Evolutionary conservation across 2,113 vertebrate species (phyloP).

Genomic region (Lycocorax pyrrhopterus): DNA sequence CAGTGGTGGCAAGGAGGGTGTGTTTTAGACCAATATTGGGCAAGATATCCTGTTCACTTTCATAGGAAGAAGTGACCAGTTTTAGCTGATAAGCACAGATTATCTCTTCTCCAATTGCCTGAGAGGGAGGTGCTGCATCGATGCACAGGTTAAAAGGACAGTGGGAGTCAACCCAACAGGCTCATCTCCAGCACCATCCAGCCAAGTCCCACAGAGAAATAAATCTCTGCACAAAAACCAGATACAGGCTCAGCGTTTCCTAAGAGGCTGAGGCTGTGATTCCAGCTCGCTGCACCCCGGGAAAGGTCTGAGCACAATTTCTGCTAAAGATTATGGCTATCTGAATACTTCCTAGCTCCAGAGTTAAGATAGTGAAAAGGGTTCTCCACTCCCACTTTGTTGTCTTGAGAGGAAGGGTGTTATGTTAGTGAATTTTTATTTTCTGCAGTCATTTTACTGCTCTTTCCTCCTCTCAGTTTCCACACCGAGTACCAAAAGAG

Average conservation of each 20-base stretch:
- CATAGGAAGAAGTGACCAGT: background rate
- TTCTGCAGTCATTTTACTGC: background rate
- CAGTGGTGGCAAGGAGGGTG: background rate
- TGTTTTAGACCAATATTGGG: background rate
- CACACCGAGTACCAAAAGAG: background rate
- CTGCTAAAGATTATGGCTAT: background rate
- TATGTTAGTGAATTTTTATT: background rate
- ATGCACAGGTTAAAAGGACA: background rate
- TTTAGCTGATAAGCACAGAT: background rate
- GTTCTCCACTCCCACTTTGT: background rate
- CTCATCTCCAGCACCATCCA: background rate
- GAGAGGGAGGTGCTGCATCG: background rate
- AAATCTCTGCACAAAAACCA: background rate
- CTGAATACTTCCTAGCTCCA: background rate
- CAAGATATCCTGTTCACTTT: accelerated
- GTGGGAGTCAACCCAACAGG: background rate
- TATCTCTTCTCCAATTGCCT: background rate
- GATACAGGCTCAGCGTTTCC: background rate
- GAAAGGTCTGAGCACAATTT: background rate
- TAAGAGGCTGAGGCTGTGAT: background rate
- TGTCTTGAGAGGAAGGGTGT: background rate
- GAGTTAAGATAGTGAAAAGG: background rate
- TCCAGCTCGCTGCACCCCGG: background rate
- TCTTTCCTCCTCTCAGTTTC: background rate
- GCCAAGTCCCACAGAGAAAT: background rate